Evolutionary conservation across 2,113 vertebrate species (phyloP), one percentile per base, ranked within the genome.

Genomic region (Notiomystis cincta): DNA sequence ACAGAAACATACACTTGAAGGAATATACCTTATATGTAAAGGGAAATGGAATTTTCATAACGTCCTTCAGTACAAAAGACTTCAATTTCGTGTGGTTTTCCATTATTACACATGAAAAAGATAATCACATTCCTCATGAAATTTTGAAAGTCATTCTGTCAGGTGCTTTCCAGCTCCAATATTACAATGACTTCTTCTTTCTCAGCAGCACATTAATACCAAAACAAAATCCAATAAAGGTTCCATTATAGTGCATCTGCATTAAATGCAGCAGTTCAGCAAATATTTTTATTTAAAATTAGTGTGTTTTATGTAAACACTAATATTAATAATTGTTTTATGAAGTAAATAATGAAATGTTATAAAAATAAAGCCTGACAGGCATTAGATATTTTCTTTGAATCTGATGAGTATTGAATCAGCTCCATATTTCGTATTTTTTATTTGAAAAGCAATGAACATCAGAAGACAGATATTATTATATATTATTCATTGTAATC

Each of bases 1-100:
- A 79, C 56, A 91, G 42, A 96, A 91, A 56, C 50, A 71, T 21
- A 69, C 22, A 62, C 30, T 70, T 91, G 42, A 81, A 84, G 71
- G 16, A 89, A 87, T 78, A 84, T 25, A 67, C 2, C 10, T 53
- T 48, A 56, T 17, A 45, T 37, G 10, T 20, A 82, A 90, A 93
- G 48, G 62, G 62, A 96, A 96, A 89, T 72, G 57, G 37, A 94
- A 88, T 95, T 95, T 95, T 96, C 71, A 53, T 88, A 80, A 82
- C 42, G 57, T 79, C 31, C 37, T 86, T 92, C 31, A 65, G 38
- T 72, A 86, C 40, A 77, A 82, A 93, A 11, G 13, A 64, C 10
- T 86, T 66, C 9, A 23, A 75, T 91, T 93, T 75, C 78, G 82
- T 79, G 37, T 6, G 20, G 3, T 78, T 82, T 42, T 82, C 61